Percentiles rank a stretch among this genome's conserved stretches.
phyloP scores from a whole-genome alignment of 2,797 vertebrate species.

The Lutjanus argentimaculatus region DNA sequence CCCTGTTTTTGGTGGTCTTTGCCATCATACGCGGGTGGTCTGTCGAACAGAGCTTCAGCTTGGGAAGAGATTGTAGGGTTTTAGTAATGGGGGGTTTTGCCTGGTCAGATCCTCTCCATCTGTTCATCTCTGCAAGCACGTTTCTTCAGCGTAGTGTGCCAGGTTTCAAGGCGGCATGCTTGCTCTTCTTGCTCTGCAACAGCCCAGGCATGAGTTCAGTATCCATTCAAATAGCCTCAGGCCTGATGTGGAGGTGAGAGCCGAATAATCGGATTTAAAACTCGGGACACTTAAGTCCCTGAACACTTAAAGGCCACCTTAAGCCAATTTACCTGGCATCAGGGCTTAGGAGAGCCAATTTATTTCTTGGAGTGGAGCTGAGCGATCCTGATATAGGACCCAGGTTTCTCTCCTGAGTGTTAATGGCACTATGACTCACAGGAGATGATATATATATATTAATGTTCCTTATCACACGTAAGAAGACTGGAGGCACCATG shows the following conservation, averaged over 20 bases:
- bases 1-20: slow-evolving; percentile 67
- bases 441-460: slow-evolving; percentile 73
- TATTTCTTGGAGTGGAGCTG: slow-evolving; percentile 81
- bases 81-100: slow-evolving; percentile 58
- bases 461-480: slow-evolving; percentile 62
- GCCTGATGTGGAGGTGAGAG: slow-evolving; percentile 82
- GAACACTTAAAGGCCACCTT: slow-evolving; percentile 84
- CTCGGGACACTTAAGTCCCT: slow-evolving; percentile 81
- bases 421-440: slow-evolving; percentile 77
- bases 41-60: slow-evolving; percentile 59
- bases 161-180: slow-evolving; percentile 52
- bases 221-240: slow-evolving; percentile 74
- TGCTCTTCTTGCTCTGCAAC: slow-evolving; percentile 50
- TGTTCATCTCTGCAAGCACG: slow-evolving; percentile 68
- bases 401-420: slow-evolving; percentile 67
- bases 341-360: slow-evolving; percentile 83
- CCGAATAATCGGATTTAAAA: slow-evolving; percentile 86
- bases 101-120: slow-evolving; percentile 75
- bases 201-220: slow-evolving; percentile 55
- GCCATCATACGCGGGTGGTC: slow-evolving; percentile 68
- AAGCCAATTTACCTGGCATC: slow-evolving; percentile 88
- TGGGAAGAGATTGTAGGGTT: slow-evolving; percentile 60
- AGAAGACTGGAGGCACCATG: slow-evolving; percentile 45
- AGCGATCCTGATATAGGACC: slow-evolving; percentile 70
- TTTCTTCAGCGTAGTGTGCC: slow-evolving; percentile 57